Evolutionary conservation across 2,888 invertebrate genomes (phyloP).

Genomic region (Chydorus sphaericus): DNA sequence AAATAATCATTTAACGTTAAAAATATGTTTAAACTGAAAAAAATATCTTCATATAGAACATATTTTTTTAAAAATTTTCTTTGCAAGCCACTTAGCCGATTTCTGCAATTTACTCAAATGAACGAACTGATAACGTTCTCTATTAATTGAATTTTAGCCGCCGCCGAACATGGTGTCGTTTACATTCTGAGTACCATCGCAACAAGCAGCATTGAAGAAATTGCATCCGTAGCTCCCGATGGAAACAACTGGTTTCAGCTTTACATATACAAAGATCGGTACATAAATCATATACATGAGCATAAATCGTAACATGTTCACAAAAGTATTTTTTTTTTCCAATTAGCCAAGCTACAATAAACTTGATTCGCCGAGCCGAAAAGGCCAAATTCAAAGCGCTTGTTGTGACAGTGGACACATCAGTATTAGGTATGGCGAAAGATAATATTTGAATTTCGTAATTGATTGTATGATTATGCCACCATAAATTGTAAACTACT

Average conservation of each 20-base stretch:
- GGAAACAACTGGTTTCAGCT: constrained; percentile 80
- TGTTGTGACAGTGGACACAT: constrained; percentile 77
- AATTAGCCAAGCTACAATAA: constrained; percentile 46
- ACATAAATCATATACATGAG: constrained; percentile 10
- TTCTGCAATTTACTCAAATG: background rate
- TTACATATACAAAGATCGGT: constrained; percentile 75
- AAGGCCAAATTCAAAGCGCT: constrained; percentile 70
- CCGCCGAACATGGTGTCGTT: constrained; percentile 54
- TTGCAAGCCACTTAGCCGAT: no score
- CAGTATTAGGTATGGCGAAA: constrained; percentile 74
- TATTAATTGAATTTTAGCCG: constrained; percentile 41
- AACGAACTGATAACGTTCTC: background rate
- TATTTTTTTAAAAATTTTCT: background rate
- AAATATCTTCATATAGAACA: no score
- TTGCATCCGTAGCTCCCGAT: constrained; percentile 57
- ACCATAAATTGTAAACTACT: no score
- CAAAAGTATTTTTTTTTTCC: background rate
- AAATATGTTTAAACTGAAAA: no score
- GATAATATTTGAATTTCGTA: no score
- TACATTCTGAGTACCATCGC: constrained; percentile 73
- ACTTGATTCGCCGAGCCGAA: constrained; percentile 62
- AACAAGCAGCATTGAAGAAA: constrained; percentile 75
- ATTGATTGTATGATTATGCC: no score
- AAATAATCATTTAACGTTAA: no score
- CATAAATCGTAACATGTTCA: background rate